A percentile compares a stretch with the other conserved stretches of the same genome.
phyloP scores from a whole-genome alignment of 2,888 invertebrate species.

The Parnassius smintheus region DNA sequence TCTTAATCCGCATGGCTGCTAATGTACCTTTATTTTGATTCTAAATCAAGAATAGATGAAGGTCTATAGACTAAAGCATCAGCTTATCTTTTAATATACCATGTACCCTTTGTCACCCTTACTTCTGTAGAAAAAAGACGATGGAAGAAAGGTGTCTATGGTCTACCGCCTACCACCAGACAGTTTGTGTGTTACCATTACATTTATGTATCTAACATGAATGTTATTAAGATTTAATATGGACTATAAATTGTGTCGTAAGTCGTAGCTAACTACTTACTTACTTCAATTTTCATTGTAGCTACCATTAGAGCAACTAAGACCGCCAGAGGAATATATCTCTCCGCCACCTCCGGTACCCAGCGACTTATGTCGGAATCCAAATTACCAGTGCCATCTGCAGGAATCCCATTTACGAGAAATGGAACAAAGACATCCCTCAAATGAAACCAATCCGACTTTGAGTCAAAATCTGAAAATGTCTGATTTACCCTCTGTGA shows the following conservation, averaged over 20 bases:
- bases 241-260: neutral
- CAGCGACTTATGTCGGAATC: slow-evolving; percentile 46
- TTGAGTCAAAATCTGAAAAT: slow-evolving; percentile 55
- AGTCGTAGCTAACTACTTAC: neutral
- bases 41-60: no score
- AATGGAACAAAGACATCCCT: slow-evolving; percentile 45
- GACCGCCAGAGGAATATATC: slow-evolving; percentile 67
- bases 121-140: no score
- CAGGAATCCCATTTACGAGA: slow-evolving; percentile 56
- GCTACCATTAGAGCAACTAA: slow-evolving; percentile 70
- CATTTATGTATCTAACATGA: no score
- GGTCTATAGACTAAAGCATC: no score
- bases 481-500: slow-evolving; percentile 65
- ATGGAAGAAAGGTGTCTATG: neutral
- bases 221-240: no score
- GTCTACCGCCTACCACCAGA: neutral
- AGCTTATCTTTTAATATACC: no score
- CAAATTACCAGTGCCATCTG: slow-evolving; percentile 54
- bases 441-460: slow-evolving; percentile 30
- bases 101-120: no score
- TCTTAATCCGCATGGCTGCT: no score
- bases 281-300: slow-evolving; percentile 33
- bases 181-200: neutral
- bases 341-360: slow-evolving; percentile 61
- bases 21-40: no score